Conservation (phyloP, 2,888 invertebrate genomes). For the Antheraea yamamai region DNA sequence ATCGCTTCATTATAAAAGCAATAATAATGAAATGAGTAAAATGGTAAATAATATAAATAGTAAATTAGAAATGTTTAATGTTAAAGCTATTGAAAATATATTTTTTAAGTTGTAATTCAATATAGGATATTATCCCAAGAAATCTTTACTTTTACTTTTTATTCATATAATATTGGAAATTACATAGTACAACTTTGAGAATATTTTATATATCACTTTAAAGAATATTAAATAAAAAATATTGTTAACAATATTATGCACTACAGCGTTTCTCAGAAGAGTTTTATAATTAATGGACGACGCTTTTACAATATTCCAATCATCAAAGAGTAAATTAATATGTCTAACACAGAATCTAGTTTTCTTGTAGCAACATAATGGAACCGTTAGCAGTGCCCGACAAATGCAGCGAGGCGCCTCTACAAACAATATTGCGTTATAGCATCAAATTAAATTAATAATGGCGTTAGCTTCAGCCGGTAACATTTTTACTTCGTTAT, state of each 20-base stretch:
- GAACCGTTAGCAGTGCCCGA: constrained; percentile 7
- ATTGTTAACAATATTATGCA: not conserved
- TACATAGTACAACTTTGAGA: too few relatives aligned
- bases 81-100: too few relatives aligned
- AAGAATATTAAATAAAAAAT: not conserved
- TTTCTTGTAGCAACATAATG: not conserved
- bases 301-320: not conserved
- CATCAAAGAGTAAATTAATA: not conserved
- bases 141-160: not conserved
- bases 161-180: not conserved
- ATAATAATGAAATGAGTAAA: not conserved
- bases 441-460: constrained; percentile 1
- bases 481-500: not conserved
- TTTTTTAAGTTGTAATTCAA: too few relatives aligned
- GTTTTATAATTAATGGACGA: not conserved
- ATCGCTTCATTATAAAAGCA: not conserved
- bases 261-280: not conserved
- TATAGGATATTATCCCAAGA: too few relatives aligned
- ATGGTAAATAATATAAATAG: not conserved
- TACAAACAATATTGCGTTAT: not conserved
- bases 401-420: constrained; percentile 4
- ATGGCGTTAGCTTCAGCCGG: not conserved
- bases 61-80: not conserved
- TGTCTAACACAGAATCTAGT: constrained; percentile 1
- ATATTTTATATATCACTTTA: too few relatives aligned